phyloP scores from a whole-genome alignment of 2,113 vertebrate genomes.

The Equus przewalskii region DNA sequence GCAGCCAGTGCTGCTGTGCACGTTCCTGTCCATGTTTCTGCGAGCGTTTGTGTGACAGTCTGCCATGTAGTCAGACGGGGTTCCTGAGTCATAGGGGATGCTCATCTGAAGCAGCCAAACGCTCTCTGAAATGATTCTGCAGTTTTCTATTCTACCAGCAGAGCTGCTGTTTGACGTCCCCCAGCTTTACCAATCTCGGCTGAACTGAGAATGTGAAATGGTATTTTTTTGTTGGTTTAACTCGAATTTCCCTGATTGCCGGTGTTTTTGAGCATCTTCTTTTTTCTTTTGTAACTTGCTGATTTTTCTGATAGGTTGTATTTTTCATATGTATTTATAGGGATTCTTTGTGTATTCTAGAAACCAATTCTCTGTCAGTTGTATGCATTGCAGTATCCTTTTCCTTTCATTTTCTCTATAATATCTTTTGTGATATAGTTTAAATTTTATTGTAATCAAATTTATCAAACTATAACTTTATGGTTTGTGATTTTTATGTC shows the following conservation, averaged over 20 bases:
- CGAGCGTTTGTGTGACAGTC: neutral
- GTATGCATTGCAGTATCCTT: neutral
- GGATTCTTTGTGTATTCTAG: neutral
- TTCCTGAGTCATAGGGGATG: neutral
- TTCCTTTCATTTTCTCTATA: neutral
- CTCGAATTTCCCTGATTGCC: neutral
- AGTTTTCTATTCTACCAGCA: neutral
- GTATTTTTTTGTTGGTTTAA: neutral
- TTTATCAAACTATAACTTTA: neutral
- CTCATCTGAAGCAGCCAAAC: neutral
- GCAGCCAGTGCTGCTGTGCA: rapidly evolving
- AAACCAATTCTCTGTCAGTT: neutral
- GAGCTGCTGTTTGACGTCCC: neutral
- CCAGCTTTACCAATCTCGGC: neutral
- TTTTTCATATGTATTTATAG: neutral
- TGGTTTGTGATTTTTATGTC: neutral
- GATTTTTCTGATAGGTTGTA: neutral
- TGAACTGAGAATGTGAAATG: neutral
- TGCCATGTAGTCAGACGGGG: neutral
- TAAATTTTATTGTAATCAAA: neutral
- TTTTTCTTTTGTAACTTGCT: neutral
- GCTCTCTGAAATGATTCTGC: neutral
- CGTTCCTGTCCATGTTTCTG: neutral
- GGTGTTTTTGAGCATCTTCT: neutral
- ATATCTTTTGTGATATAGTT: neutral